A percentile compares a stretch with the other conserved stretches of the same genome.
Conservation (phyloP, 2,797 vertebrate species). For the Danio kyathit region DNA sequence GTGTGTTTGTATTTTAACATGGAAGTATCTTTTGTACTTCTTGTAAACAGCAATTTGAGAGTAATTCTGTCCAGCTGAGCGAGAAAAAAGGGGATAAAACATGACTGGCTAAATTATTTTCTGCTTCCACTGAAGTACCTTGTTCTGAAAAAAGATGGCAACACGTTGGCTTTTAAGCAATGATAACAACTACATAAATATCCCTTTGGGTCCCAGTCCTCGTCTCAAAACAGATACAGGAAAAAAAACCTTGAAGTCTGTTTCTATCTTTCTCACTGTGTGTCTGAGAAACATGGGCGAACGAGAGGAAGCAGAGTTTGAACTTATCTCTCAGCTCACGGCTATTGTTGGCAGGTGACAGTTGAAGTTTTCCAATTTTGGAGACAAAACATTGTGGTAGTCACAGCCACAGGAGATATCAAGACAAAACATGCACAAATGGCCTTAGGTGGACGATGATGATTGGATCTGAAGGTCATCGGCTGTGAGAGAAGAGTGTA, state of each 20-base stretch:
- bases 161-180: constrained; percentile 63
- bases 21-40: constrained; percentile 70
- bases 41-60: constrained; percentile 82
- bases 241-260: constrained; percentile 51
- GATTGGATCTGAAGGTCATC: constrained; percentile 37
- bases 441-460: constrained; percentile 36
- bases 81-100: constrained; percentile 1
- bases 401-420: constrained; percentile 74
- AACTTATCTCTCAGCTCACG: constrained; percentile 64
- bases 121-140: constrained; percentile 60
- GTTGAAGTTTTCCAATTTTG: constrained; percentile 46
- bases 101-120: constrained; percentile 51
- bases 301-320: constrained; percentile 43
- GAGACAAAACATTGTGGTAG: constrained; percentile 77
- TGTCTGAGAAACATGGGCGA: neutral
- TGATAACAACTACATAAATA: constrained; percentile 76
- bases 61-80: constrained; percentile 81
- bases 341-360: constrained; percentile 66
- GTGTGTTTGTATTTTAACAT: constrained; percentile 38
- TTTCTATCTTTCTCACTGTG: constrained; percentile 8
- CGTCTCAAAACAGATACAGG: constrained; percentile 55
- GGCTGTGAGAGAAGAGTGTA: constrained; percentile 6
- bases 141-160: constrained; percentile 70
- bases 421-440: constrained; percentile 75
- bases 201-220: constrained; percentile 75